A percentile compares a stretch with the other conserved stretches of the same genome.
Evolutionary conservation across 2,113 vertebrate species (phyloP).

Genomic region (Corvus cornix): DNA sequence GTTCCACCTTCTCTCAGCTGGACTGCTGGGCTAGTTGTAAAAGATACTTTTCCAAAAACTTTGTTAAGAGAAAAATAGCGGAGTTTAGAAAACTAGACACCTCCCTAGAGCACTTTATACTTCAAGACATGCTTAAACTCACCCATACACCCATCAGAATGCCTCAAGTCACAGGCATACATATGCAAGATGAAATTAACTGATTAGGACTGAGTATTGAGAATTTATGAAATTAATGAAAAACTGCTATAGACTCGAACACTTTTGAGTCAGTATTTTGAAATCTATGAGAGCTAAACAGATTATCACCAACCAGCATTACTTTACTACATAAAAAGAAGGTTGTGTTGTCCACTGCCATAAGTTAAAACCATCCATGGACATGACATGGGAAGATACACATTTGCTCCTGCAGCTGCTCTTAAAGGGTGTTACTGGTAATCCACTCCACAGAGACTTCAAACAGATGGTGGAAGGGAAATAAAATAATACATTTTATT

Average conservation of each 20-base stretch:
- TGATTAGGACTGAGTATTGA: neutral
- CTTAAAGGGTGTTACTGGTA: neutral
- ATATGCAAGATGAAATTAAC: neutral
- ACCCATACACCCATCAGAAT: neutral
- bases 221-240: neutral
- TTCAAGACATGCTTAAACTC: neutral
- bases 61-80: neutral
- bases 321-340: neutral
- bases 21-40: neutral
- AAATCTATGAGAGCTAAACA: neutral
- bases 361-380: neutral
- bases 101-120: neutral
- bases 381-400: neutral
- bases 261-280: neutral
- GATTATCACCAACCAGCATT: neutral
- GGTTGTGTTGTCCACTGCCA: neutral
- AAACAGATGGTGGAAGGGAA: fast-evolving
- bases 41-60: neutral
- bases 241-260: neutral
- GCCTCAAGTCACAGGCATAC: neutral
- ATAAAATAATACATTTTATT: neutral
- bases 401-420: neutral
- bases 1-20: neutral
- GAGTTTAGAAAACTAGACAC: neutral
- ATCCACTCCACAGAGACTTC: neutral